Conservation (phyloP, 30 jellyfish, hydroid and myxozoan genomes). For the Aurelia coerulea region DNA sequence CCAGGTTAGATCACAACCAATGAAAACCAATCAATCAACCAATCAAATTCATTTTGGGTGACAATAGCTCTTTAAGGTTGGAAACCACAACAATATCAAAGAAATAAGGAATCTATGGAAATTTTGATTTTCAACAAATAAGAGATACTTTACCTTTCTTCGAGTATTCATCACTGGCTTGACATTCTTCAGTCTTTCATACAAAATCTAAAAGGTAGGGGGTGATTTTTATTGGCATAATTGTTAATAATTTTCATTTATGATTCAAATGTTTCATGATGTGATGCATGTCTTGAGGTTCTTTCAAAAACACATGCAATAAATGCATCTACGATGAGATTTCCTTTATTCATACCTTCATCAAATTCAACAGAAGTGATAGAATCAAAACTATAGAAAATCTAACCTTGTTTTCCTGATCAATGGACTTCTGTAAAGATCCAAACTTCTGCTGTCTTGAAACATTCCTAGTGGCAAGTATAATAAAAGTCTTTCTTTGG, state of each 20-base stretch:
- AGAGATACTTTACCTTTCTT: conserved; percentile 4
- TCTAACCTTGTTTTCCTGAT: conserved; percentile 50
- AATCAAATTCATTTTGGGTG: too few species aligned
- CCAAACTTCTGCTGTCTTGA: conserved; percentile 1
- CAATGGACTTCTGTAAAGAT: conserved; percentile 25
- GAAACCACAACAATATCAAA: too few species aligned
- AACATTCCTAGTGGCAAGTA: background rate
- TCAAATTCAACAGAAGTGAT: background rate
- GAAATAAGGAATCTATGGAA: too few species aligned
- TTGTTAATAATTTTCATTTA: too few species aligned
- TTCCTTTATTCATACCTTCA: background rate
- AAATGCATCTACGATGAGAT: too few species aligned
- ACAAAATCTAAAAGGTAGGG: conserved; percentile 14
- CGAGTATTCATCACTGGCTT: conserved; percentile 47
- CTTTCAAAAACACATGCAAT: too few species aligned
- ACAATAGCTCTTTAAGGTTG: too few species aligned
- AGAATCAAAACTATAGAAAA: background rate
- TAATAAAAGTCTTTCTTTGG: background rate
- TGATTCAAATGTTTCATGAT: too few species aligned
- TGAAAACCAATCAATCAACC: too few species aligned
- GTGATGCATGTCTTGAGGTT: too few species aligned
- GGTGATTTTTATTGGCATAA: too few species aligned
- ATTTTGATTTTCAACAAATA: background rate
- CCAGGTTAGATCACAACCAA: too few species aligned
- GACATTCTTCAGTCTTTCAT: conserved; percentile 27